Evolutionary conservation across 1,140 invertebrate species (phyloP), one percentile per base, ranked within the genome.

Genomic region (Drosophila biarmipes): DNA sequence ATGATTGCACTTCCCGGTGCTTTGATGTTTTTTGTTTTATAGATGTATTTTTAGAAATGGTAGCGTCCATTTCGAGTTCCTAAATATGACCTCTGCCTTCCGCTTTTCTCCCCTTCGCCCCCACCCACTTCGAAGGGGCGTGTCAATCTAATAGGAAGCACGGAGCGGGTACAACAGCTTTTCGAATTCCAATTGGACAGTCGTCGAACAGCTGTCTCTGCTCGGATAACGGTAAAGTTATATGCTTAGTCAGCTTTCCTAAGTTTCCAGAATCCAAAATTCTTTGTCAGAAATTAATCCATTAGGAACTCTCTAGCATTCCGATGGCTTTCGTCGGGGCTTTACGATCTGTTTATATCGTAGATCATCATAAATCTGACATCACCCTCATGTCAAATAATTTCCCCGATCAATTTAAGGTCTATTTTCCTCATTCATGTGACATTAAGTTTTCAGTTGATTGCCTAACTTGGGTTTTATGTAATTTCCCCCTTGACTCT

Each of bases 11-110:
- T 78, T 56, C 69, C 53, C 49, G 49, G 55, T 69, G 68, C 79
- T 87, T 82, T 87, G 74, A 87, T 78, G 82, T 86, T 86, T 86
- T 61, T 61, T n/a, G n/a, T 55, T 8, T 19, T 43, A 40, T 15
- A 8, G 8, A 17, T 27, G 31, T 74, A 89, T 86, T 79, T 78
- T 75, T 84, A 85, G 80, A 51, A 19, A 53, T 53, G 40, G 35
- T 27, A 46, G 35, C 57, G 73, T 54, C 53, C 62, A 69, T 52
- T 75, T 69, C 51, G 49, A 51, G 45, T 48, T 42, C 24, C 48
- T 29, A 61, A 43, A 35, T n/a, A 43, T 35, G 17, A 31, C 34
- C 42, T 10, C 42, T 40, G 12, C 11, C 27, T 14, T 7, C n/a
- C 34, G 0, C 15, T 2, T 31, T 12, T n/a, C 10, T 43, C n/a